Evolutionary conservation across 2,113 vertebrate genomes (phyloP), one percentile per base, ranked within the genome.

Genomic region (Arenaria interpres): DNA sequence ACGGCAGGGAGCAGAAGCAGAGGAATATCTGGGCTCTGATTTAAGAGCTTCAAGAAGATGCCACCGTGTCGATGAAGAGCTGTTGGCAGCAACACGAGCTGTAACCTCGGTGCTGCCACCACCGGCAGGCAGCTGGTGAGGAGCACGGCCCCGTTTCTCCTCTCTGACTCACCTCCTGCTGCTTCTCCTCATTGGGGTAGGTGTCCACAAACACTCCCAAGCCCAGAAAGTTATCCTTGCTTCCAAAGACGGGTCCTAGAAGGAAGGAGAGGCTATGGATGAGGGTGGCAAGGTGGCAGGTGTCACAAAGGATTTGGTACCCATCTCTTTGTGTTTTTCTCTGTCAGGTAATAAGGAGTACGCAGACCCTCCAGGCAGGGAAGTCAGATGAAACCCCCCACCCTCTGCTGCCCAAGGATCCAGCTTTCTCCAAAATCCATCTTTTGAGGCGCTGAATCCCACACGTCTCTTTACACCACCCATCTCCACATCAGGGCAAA

Each of bases 131-230:
- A 23, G 32, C 51, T 6, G 25, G 35, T 7, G 8, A 51, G 76
- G 30, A 16, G 69, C 63, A 7, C 2, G 1, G 13, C 4, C 45
- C 69, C 6, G 0, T 18, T 35, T 7, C 13, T 14, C 50, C 37
- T 7, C 20, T 37, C 73, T 3, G 23, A 13, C 98, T 93, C 98
- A 99, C 99, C 99, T 99, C 99, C 68, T 99, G 97, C 73, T 99
- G 98, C 92, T 99, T 99, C 98, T 99, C 99, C 97, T 99, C 99
- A 28, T 99, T 99, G 15, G 99, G 99, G 74, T 99, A 99, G 4
- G 99, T 99, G 98, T 99, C 99, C 98, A 99, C 98, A 39, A 99
- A 99, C 81, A 99, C 98, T 12, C 99, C 99, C 97, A 99, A 97
- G 54, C 99, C 99, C 51, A 99, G 98, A 97, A 99, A 99, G 95